Evolutionary conservation across 2,888 invertebrate genomes (phyloP).

Genomic region (Disparrhopalites patrizii): DNA sequence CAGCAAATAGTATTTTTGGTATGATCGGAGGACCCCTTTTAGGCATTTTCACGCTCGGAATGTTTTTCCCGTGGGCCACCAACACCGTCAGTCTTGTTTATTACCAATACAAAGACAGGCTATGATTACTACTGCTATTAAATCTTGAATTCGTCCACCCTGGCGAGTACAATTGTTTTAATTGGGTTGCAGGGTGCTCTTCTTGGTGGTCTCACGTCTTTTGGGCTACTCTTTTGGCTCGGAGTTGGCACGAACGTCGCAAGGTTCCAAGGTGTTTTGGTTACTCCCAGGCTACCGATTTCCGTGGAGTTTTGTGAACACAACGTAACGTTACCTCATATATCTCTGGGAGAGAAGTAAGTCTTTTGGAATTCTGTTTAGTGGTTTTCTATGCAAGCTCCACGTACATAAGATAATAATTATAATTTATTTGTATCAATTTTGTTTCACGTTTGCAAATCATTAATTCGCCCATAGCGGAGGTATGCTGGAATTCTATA

Average conservation of each 20-base stretch:
- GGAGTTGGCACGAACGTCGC: constrained; percentile 48
- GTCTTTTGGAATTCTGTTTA: neutral
- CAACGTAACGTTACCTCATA: neutral
- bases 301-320: constrained; percentile 46
- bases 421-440: neutral
- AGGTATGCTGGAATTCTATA: constrained; percentile 57
- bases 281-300: constrained; percentile 40
- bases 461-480: constrained; percentile 28
- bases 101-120: neutral
- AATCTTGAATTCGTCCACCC: no score
- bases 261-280: constrained; percentile 14
- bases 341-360: neutral
- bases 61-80: constrained; percentile 83
- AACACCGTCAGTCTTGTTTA: constrained; percentile 60
- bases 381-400: neutral
- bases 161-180: neutral
- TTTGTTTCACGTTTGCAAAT: neutral
- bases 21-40: constrained; percentile 83
- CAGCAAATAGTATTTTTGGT: constrained; percentile 81
- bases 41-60: constrained; percentile 79
- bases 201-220: constrained; percentile 46
- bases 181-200: constrained; percentile 47
- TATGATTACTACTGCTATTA: no score
- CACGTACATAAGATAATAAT: neutral
- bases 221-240: constrained; percentile 49